Base-by-base conservation (phyloP, 2,797 vertebrate species). In the Gymnocypris eckloni region DNA sequence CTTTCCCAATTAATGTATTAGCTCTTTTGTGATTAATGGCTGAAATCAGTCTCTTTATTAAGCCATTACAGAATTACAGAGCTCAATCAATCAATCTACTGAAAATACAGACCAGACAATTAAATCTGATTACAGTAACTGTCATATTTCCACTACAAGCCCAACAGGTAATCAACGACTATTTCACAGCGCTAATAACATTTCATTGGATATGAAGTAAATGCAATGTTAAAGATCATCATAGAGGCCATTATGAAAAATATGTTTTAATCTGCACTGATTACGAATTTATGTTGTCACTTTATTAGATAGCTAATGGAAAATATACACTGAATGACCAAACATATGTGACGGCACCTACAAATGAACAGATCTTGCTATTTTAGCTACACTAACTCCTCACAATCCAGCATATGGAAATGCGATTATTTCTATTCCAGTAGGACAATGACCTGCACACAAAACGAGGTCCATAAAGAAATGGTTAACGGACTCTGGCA, bases 21-120 rank as follows among this genome's bases (percentile, higher is more conserved):
- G n/a, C 50, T 61, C 41, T 79, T 85, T n/a, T 48, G 39, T 85
- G 76, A 79, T 85, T 52, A 84, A 84, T 79, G 45, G 73, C 83
- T 52, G 4, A 37, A 54, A 41, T 70, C 39, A 37, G 48, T 45
- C 64, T 85, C 66, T 59, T 78, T 41, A 71, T 79, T 59, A 85
- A 79, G 12, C 25, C 25, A 79, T 79, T 71, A 79, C 66, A 41
- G 52, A 18, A 72, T 45, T 56, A 61, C 67, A 79, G 67, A 61
- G 28, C 45, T 79, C 73, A 69, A 71, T 72, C 13, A 77, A 70
- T 78, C 81, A 73, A 72, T 82, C 67, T 72, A 39, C 11, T n/a
- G 28, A 48, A 85, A 43, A 22, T n/a, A 61, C 50, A 33, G 25
- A 61, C 2, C 8, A 79, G 37, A 48, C 12, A 3, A 59, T 61